phyloP scores from a whole-genome alignment of 2,113 vertebrate genomes.

The Coptodon bakossiorum region DNA sequence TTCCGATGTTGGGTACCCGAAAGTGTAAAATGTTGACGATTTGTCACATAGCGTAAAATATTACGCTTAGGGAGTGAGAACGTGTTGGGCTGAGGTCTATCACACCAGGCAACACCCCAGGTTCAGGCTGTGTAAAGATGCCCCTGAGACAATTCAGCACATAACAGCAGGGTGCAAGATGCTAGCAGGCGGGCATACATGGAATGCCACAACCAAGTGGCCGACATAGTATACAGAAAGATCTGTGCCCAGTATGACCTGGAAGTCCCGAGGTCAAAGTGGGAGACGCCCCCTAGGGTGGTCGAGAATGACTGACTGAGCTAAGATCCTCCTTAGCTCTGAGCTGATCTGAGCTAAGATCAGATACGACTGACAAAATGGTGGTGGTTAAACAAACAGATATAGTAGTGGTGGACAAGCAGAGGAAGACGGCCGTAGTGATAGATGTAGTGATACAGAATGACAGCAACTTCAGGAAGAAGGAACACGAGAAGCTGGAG shows the following conservation, averaged over 20 bases:
- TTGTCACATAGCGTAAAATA: not conserved
- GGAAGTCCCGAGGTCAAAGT: not conserved
- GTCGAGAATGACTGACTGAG: not conserved
- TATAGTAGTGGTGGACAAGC: not conserved
- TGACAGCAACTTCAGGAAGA: not conserved
- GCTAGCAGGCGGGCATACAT: not conserved
- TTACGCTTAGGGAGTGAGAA: not conserved
- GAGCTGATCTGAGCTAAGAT: not conserved
- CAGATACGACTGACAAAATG: not conserved
- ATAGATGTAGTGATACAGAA: not conserved
- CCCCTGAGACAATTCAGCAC: not conserved
- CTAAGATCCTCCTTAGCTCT: not conserved
- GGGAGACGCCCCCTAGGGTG: fast-evolving
- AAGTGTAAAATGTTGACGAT: not conserved
- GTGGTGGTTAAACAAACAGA: not conserved
- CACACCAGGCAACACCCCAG: not conserved
- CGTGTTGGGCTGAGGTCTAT: not conserved
- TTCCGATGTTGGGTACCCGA: not conserved
- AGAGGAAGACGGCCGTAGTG: not conserved
- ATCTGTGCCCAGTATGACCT: fast-evolving
- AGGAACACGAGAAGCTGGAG: not conserved
- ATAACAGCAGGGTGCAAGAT: not conserved
- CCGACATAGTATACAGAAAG: fast-evolving
- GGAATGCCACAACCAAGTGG: not conserved
- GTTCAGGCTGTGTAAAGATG: not conserved